These are phyloP conservation scores for Acronicta leporina DNA, from an alignment of 2,888 invertebrate species.

Conservation along the genomic window DNA sequence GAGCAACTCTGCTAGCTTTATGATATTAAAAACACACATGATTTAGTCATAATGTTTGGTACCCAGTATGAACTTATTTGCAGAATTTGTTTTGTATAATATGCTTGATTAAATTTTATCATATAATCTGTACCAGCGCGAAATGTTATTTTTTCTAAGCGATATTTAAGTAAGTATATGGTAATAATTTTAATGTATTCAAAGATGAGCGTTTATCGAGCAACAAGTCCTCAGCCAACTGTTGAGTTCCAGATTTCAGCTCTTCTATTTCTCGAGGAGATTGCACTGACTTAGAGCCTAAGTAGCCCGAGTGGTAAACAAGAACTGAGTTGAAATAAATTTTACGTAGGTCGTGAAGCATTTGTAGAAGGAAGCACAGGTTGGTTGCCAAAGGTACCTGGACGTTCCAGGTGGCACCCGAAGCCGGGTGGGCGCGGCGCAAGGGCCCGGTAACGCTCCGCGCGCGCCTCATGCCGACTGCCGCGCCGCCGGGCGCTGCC, in stretches of 20 bases:
- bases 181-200: constrained; percentile 70
- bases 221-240: constrained; percentile 86
- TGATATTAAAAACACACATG: constrained; percentile 17
- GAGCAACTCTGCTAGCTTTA: constrained; percentile 37
- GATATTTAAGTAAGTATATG: constrained; percentile 34
- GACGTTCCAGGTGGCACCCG: constrained; percentile 96
- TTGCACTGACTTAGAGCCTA: constrained; percentile 34
- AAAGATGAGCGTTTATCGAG: constrained; percentile 73
- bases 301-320: not conserved
- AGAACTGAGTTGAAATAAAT: not conserved
- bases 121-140: constrained; percentile 9
- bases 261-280: constrained; percentile 48
- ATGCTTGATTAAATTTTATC: constrained; percentile 2
- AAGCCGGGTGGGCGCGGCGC: constrained; percentile 93
- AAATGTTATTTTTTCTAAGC: constrained; percentile 21
- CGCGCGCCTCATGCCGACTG: constrained; percentile 86
- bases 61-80: constrained; percentile 26
- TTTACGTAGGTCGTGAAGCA: not conserved
- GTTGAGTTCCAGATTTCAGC: constrained; percentile 75
- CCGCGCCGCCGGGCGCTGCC: constrained; percentile 66
- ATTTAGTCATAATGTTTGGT: constrained; percentile 20
- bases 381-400: constrained; percentile 83
- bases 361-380: constrained; percentile 6
- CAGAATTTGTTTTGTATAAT: constrained; percentile 20
- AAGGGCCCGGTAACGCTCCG: constrained; percentile 89